These are phyloP conservation scores for Saccostrea echinata DNA, from an alignment of 1,140 invertebrate species.

Conservation along the genomic window DNA sequence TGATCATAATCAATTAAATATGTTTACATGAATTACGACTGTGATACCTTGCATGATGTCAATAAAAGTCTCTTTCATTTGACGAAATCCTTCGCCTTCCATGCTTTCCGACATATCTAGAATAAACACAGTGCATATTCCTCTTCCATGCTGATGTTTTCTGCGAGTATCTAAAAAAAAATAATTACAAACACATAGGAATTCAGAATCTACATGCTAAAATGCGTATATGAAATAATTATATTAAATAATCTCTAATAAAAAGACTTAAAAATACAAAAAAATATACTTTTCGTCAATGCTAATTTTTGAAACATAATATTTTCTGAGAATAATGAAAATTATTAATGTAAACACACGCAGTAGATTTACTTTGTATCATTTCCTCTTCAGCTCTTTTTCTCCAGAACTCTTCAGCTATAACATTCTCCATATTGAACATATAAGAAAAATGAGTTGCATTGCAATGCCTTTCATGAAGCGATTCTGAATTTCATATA, in stretches of 20 bases:
- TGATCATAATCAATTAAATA: too few relatives aligned
- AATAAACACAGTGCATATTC: slow-evolving; percentile 41
- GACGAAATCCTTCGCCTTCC: slow-evolving; percentile 30
- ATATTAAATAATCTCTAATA: too few relatives aligned
- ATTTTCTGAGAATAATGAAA: too few relatives aligned
- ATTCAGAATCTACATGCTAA: background rate
- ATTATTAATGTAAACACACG: too few relatives aligned
- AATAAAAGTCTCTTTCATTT: background rate
- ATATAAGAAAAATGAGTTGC: too few relatives aligned
- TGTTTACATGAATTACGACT: too few relatives aligned
- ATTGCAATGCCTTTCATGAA: too few relatives aligned
- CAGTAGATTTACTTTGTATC: background rate
- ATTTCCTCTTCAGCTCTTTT: background rate
- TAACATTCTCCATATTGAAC: background rate
- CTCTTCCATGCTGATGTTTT: slow-evolving; percentile 18
- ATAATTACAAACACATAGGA: background rate
- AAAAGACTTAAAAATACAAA: too few relatives aligned
- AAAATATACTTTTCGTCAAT: too few relatives aligned
- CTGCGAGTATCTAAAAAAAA: background rate
- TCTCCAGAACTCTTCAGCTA: background rate
- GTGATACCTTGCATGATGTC: background rate
- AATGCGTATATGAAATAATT: too few relatives aligned
- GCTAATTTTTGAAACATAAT: background rate
- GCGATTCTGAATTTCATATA: too few relatives aligned
- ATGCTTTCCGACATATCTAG: slow-evolving; percentile 49